A percentile compares a stretch with the other conserved stretches of the same genome.
Conservation (phyloP, 2,113 vertebrate species). For the Eptatretus burgeri region DNA sequence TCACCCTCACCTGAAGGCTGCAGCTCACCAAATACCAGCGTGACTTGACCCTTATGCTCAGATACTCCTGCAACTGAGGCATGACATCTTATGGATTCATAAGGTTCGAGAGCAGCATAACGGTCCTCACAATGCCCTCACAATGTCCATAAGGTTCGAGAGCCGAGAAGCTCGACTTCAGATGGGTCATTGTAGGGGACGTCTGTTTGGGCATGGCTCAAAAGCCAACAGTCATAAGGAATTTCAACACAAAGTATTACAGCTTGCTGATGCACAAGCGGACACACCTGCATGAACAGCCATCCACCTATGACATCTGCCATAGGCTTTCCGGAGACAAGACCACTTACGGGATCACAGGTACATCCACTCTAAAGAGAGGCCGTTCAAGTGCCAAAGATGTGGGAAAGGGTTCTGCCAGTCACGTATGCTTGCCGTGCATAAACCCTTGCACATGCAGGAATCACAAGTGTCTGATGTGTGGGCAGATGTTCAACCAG, state of each 20-base stretch:
- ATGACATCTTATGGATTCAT: background rate
- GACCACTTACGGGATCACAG: conserved; percentile 94
- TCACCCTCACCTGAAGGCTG: background rate
- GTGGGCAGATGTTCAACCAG: conserved; percentile 99
- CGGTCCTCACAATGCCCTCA: background rate
- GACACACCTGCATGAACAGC: conserved; percentile 85
- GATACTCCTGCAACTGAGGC: background rate
- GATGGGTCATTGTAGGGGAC: too few relatives aligned
- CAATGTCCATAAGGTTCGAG: too few relatives aligned
- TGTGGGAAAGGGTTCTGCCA: conserved; percentile 98
- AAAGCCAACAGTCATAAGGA: too few relatives aligned
- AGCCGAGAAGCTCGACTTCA: too few relatives aligned
- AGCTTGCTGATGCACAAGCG: conserved; percentile 94
- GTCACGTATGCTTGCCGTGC: conserved; percentile 83
- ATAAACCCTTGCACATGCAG: conserved; percentile 99
- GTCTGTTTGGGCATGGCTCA: too few relatives aligned
- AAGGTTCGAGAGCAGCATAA: background rate
- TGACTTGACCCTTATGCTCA: background rate
- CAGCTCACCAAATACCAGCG: background rate
- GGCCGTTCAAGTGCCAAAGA: conserved; percentile 98
- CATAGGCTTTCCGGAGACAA: conserved; percentile 90
- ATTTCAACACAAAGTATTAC: conserved; percentile 78
- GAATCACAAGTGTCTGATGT: conserved; percentile 99
- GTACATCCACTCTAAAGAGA: conserved; percentile 99
- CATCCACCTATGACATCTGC: conserved; percentile 93